phyloP scores from a whole-genome alignment of 2,113 vertebrate genomes.

The Hemiscyllium ocellatum region DNA sequence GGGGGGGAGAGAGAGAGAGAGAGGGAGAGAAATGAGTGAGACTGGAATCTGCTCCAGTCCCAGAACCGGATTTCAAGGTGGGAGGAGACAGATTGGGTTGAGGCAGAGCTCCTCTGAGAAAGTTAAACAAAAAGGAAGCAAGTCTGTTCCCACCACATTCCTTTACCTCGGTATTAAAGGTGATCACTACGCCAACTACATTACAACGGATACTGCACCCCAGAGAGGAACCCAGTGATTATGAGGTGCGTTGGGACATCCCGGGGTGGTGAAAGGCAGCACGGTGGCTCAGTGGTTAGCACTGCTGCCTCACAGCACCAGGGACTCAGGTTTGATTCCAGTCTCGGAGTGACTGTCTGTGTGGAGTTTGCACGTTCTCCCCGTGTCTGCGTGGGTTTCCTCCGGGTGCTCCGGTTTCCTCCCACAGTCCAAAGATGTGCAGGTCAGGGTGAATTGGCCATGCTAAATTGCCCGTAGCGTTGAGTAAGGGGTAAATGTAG shows the following conservation, averaged over 20 bases:
- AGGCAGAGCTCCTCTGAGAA: not conserved
- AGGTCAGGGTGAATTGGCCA: too few species aligned
- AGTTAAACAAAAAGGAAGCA: not conserved
- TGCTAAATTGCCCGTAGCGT: too few species aligned
- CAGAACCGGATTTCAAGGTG: not conserved
- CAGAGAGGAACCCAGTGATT: not conserved
- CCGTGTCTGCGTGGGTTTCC: too few species aligned
- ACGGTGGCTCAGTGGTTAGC: too few species aligned
- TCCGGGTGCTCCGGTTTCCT: too few species aligned
- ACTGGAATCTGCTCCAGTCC: not conserved
- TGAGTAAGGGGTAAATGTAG: too few species aligned
- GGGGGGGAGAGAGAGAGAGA: not conserved
- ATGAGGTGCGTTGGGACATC: not conserved
- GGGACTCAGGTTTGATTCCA: too few species aligned
- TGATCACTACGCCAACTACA: not conserved
- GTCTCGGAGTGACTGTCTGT: too few species aligned
- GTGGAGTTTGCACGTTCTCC: too few species aligned
- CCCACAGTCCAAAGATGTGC: too few species aligned
- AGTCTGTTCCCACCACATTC: not conserved
- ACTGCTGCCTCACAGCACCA: too few species aligned
- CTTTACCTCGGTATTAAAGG: not conserved
- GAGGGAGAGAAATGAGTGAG: not conserved
- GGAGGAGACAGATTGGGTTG: not conserved
- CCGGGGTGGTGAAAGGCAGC: not conserved
- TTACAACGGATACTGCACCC: not conserved